Conservation (phyloP, 2,888 invertebrate genomes). For the Drosophila borealis region DNA sequence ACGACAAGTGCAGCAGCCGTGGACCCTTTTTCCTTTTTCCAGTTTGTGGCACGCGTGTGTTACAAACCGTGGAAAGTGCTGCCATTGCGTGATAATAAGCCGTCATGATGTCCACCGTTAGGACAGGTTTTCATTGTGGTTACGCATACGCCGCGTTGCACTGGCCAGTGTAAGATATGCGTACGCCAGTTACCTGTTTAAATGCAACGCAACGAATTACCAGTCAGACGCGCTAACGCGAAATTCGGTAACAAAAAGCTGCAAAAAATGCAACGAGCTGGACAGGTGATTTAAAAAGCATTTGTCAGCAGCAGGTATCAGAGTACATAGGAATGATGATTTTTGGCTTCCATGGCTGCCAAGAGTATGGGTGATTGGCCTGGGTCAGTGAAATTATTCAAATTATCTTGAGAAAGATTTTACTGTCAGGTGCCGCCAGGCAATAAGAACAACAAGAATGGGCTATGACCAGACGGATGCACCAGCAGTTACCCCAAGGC, state of each 20-base stretch:
- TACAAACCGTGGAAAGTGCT: constrained; percentile 62
- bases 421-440: constrained; percentile 63
- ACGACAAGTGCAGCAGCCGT: constrained; percentile 62
- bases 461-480: constrained; percentile 39
- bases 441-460: constrained; percentile 32
- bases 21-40: constrained; percentile 1
- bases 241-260: constrained; percentile 18
- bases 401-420: constrained; percentile 74
- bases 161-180: constrained; percentile 24
- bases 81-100: constrained; percentile 69
- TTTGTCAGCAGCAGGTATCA: constrained; percentile 63
- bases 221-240: constrained; percentile 34
- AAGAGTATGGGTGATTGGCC: constrained; percentile 66
- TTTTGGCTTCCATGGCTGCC: constrained; percentile 20
- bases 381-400: constrained; percentile 78
- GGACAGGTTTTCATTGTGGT: constrained; percentile 39
- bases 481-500: constrained; percentile 37
- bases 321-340: constrained; percentile 20
- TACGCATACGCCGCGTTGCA: constrained; percentile 48
- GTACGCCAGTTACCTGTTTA: constrained; percentile 30
- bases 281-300: constrained; percentile 79
- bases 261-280: constrained; percentile 33
- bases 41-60: constrained; percentile 33
- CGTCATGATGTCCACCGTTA: constrained; percentile 52
- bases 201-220: constrained; percentile 47